phyloP scores from a whole-genome alignment of 1,140 invertebrate species.

The Zophobas morio region DNA sequence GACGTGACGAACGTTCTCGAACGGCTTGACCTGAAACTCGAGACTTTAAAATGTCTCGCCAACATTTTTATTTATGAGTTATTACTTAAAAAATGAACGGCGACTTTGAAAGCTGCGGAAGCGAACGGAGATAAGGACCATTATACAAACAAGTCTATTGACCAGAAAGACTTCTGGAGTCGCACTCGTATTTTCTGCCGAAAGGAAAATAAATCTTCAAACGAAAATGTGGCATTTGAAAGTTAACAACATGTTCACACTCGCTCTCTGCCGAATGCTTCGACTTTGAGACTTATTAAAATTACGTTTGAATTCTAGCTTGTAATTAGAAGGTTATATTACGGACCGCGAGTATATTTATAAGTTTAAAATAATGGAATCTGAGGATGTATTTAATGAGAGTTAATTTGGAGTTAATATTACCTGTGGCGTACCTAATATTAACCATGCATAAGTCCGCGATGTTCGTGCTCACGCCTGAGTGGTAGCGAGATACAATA shows the following conservation, averaged over 20 bases:
- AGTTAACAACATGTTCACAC: conserved; percentile 24
- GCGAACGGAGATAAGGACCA: conserved; percentile 32
- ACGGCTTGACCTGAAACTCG: conserved; percentile 15
- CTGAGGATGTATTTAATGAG: conserved; percentile 9
- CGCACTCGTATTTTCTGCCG: conserved; percentile 18
- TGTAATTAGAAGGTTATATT: background rate
- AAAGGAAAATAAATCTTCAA: conserved; percentile 40
- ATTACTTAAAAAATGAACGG: conserved; percentile 41
- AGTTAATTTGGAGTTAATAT: conserved; percentile 39
- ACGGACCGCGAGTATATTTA: background rate
- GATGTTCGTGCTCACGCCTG: conserved; percentile 37
- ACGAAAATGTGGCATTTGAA: conserved; percentile 35
- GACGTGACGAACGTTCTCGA: conserved; percentile 22
- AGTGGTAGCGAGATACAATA: conserved; percentile 28
- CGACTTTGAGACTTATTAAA: conserved; percentile 5
- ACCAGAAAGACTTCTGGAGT: conserved; percentile 27
- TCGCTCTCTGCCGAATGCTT: background rate
- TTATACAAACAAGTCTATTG: conserved; percentile 41
- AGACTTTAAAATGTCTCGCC: conserved; percentile 27
- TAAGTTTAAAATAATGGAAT: conserved; percentile 26
- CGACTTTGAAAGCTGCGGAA: conserved; percentile 29
- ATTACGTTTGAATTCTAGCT: background rate
- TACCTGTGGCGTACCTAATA: conserved; percentile 44
- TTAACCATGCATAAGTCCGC: conserved; percentile 43
- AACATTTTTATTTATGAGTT: conserved; percentile 43